Percentiles rank a stretch among this genome's conserved stretches.
phyloP scores from a whole-genome alignment of 2,888 invertebrate genomes.

The Drosophila rubida region DNA sequence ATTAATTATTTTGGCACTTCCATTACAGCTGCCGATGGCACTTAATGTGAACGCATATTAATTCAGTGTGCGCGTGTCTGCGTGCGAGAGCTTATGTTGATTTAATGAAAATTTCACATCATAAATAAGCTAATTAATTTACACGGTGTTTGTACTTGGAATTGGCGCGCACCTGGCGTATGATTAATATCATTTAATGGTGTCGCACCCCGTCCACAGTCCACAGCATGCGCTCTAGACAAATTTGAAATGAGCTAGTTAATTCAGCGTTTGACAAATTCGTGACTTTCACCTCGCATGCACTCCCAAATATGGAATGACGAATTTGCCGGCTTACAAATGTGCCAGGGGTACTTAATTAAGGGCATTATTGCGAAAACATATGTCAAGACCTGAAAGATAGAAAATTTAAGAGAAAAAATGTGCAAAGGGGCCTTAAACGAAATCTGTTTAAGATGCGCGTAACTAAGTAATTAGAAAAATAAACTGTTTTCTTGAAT shows the following conservation, averaged over 20 bases:
- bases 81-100: slow-evolving; percentile 45
- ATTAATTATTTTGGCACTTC: slow-evolving; percentile 71
- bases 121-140: slow-evolving; percentile 74
- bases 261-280: slow-evolving; percentile 46
- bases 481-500: too few relatives aligned
- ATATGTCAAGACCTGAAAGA: background rate
- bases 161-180: slow-evolving; percentile 64
- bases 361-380: background rate
- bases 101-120: slow-evolving; percentile 71
- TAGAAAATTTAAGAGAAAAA: too few relatives aligned
- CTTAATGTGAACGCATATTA: slow-evolving; percentile 7
- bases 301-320: background rate
- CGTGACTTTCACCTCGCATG: background rate
- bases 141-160: slow-evolving; percentile 27
- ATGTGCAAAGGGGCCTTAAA: too few relatives aligned
- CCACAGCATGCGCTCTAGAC: background rate
- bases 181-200: slow-evolving; percentile 67
- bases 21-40: slow-evolving; percentile 53
- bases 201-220: slow-evolving; percentile 11
- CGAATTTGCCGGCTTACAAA: background rate
- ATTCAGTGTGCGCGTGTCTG: slow-evolving; percentile 17
- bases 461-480: too few relatives aligned
- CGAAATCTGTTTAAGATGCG: too few relatives aligned
- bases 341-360: slow-evolving; percentile 33
- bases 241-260: slow-evolving; percentile 32